Conservation (phyloP, 2,113 vertebrate species). For the Oryzias curvinotus region DNA sequence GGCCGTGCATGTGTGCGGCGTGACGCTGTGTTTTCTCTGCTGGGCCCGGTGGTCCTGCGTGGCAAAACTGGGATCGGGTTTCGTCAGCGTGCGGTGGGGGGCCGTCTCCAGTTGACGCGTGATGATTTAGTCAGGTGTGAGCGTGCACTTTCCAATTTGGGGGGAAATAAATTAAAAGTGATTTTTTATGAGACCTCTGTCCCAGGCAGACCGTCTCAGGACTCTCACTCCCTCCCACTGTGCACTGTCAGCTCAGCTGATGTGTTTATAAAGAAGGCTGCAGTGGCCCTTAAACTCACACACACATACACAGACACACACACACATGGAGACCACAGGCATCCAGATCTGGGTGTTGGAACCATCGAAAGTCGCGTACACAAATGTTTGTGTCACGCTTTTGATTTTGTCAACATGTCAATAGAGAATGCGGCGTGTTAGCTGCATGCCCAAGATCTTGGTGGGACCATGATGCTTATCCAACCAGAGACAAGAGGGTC, state of each 20-base stretch:
- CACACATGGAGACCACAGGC: constrained; percentile 19
- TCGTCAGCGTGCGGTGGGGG: constrained; percentile 95
- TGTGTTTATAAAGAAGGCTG: constrained; percentile 81
- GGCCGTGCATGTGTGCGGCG: constrained; percentile 54
- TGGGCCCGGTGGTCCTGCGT: constrained; percentile 86
- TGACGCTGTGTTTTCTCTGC: constrained; percentile 79
- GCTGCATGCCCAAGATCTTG: constrained; percentile 24
- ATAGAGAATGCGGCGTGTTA: constrained; percentile 34
- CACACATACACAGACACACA: constrained; percentile 31
- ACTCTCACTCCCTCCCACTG: constrained; percentile 59
- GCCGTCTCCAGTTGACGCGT: constrained; percentile 94
- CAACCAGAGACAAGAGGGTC: constrained; percentile 49
- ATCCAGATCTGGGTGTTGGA: constrained; percentile 32
- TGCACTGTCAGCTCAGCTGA: constrained; percentile 78
- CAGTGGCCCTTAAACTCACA: constrained; percentile 51
- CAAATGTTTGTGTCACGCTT: neutral
- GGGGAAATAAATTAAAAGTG: constrained; percentile 98
- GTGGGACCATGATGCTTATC: constrained; percentile 33
- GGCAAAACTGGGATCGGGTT: constrained; percentile 96
- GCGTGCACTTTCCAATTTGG: constrained; percentile 99
- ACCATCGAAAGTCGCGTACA: constrained; percentile 23
- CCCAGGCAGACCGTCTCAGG: constrained; percentile 66
- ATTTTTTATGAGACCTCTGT: constrained; percentile 97
- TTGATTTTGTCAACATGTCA: constrained; percentile 6
- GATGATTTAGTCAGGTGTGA: constrained; percentile 99